Evolutionary conservation across 2,113 vertebrate genomes (phyloP), one percentile per base, ranked within the genome.

Genomic region (Acrocephalus kingi): DNA sequence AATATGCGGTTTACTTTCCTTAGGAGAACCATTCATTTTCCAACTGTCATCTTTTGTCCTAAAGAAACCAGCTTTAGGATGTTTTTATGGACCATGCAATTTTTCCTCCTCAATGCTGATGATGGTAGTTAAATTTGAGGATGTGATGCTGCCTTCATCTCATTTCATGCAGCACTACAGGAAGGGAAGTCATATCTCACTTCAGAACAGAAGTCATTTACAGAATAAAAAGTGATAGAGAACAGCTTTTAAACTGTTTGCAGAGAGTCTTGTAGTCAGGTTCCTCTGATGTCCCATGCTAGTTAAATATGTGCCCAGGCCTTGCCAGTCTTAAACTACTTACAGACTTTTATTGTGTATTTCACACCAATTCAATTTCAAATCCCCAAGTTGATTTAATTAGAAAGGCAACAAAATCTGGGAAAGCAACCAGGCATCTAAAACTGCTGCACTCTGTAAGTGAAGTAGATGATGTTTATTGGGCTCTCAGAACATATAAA

Each of bases 371-470:
- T 63, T 86, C 72, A 43, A 27, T 75, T 69, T 75, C 52, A 87
- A 88, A 89, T 68, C 62, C 84, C 46, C 18, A 72, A 80, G 64
- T 76, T 78, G 69, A 93, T 87, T 94, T 92, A 88, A 96, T 89
- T 96, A 87, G 86, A 64, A 90, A 92, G 86, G 83, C 45, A 90
- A 52, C 69, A 84, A 80, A 92, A 90, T 62, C 62, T 5, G 1
- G 58, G 66, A 89, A 94, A 84, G 76, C 49, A 95, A 84, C 48
- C 49, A 92, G 76, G 86, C 68, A 88, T 61, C 92, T 59, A 28
- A 56, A 90, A 58, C 28, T 30, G 61, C 61, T 73, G 55, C 43
- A 15, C 31, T 81, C 45, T 10, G 8, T 37, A 72, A 37, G 37
- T 72, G 72, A 41, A 92, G 82, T 20, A 25, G 72, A n/a, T 39